Evolutionary conservation across 2,797 vertebrate species (phyloP), one percentile per base, ranked within the genome.

Genomic region (Crocodylus rhombifer): DNA sequence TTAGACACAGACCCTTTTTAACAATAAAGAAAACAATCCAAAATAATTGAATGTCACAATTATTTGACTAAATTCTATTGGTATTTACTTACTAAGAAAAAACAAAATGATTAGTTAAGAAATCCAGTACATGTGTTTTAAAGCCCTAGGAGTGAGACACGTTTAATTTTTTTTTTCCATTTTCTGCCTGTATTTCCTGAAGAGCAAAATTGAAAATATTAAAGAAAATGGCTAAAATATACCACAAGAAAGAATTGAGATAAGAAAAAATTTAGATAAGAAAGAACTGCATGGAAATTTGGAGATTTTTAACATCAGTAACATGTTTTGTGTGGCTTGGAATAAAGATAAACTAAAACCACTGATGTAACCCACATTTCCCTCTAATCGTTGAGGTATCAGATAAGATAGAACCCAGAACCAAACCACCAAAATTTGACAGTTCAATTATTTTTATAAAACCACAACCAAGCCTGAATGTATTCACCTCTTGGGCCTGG

Each of bases 291-390:
- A 75, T 81, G 80, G 77, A 88, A 95, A 33, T n/a, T 0, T 3
- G 67, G 16, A 90, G 13, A 15, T 82, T 80, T 94, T 77, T 86
- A 95, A 84, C 71, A 80, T 90, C 79, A 94, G 55, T 87, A 75
- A 55, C 30, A 33, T 84, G 63, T 75, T 65, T 65, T 91, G 1
- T 82, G 36, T 75, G 33, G 57, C 89, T 89, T 86, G 91, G 67
- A 94, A 92, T 25, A 85, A 89, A 95, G 10, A 30, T 88, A 80
- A 93, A 86, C 2, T 5, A 78, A 64, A 94, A 90, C 79, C 25
- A n/a, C 79, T 62, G 71, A 67, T 21, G 28, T 83, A 76, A 79
- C 5, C 77, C 12, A 14, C 2, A 12, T 3, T 9, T 91, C 64
- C 23, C 21, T 77, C 81, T 57, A 67, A 26, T 85, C 71, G 57